Conservation (phyloP, 2,888 invertebrate species). For the Phaedon cochleariae region DNA sequence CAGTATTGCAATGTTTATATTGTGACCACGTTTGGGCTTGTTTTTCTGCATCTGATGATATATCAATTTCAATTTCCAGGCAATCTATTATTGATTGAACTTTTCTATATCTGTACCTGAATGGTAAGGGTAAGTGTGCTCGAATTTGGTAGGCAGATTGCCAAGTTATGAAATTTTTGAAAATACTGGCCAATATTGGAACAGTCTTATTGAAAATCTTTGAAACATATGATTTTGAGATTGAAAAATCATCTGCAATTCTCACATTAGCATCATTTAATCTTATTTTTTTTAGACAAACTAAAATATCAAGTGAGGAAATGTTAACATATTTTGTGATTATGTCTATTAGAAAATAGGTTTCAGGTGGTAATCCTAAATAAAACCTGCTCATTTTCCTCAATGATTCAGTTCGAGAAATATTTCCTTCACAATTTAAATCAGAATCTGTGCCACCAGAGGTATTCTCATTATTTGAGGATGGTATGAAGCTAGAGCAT, state of each 20-base stretch:
- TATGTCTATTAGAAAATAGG: background rate
- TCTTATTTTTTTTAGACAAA: background rate
- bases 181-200: constrained; percentile 1
- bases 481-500: background rate
- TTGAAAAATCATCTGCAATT: background rate
- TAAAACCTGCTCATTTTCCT: background rate
- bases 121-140: no score
- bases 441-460: background rate
- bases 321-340: background rate
- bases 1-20: no score
- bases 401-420: background rate
- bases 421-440: background rate
- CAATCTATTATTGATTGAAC: no score
- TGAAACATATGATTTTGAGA: background rate
- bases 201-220: no score
- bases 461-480: background rate
- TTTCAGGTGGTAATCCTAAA: background rate
- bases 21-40: no score
- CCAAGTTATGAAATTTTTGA: background rate
- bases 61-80: no score
- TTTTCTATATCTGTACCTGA: no score
- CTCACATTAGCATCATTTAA: background rate
- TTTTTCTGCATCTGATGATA: no score
- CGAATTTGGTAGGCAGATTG: background rate
- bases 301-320: background rate